phyloP scores from a whole-genome alignment of 2,113 vertebrate genomes.

The Excalfactoria chinensis region DNA sequence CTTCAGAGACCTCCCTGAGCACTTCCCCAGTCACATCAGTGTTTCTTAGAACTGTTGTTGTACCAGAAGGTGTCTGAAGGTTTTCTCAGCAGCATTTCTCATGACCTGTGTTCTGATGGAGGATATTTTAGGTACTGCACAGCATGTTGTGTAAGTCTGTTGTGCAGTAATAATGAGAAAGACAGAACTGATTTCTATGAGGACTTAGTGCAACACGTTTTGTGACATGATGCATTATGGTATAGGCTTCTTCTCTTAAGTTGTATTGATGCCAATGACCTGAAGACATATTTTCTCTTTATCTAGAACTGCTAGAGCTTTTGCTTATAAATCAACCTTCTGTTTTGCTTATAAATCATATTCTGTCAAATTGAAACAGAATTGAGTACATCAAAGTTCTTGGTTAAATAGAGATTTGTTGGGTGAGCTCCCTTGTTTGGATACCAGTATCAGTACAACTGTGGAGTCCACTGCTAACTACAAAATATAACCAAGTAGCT shows the following conservation, averaged over 20 bases:
- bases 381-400: neutral
- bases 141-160: neutral
- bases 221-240: neutral
- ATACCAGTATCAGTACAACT: neutral
- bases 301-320: neutral
- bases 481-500: neutral
- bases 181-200: neutral
- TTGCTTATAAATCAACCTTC: neutral
- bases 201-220: accelerated
- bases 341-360: neutral
- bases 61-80: constrained; percentile 9
- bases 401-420: neutral
- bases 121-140: neutral
- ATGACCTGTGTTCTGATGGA: constrained; percentile 47
- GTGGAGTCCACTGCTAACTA: accelerated
- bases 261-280: neutral
- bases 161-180: neutral
- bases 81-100: constrained; percentile 61
- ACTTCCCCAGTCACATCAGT: constrained; percentile 8
- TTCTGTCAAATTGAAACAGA: neutral
- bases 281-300: neutral
- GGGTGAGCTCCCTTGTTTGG: neutral
- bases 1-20: constrained; percentile 37
- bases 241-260: neutral
- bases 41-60: neutral